Evolutionary conservation across 1,140 invertebrate species (phyloP), one percentile per base, ranked within the genome.

Genomic region (Macrotrachela quadricornifera): DNA sequence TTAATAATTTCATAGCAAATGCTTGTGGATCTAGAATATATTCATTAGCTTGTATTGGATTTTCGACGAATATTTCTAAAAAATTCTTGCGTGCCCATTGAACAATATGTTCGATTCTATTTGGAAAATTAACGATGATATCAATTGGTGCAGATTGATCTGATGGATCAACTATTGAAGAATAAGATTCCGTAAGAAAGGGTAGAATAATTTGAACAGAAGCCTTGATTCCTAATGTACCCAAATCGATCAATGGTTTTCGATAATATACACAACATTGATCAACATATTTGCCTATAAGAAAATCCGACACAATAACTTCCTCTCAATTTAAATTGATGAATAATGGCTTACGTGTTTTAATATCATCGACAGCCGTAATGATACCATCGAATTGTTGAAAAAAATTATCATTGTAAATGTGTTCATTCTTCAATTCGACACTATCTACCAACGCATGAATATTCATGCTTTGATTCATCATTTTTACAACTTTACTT

Each of bases 91-190:
- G 73, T 0, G 91, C 92, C 92, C 92, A 99, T 67, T 91, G 91
- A 49, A 97, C 68, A 14, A 91, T 96, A 65, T 99, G 92, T 70
- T 97, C 90, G 64, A 99, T 97, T 13, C 88, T 85, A 71, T 96
- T 95, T 1, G 92, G 92, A 73, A 97, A 97, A 70, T 97, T 96
- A 68, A 95, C 96, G 49, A 99, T 71, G 0, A 92, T 99, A 68
- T 92, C 97, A 59, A 96, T 92, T 0, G 92, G 92, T 65, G 96
- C 96, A 60, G 83, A 87, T 69, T 94, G 95, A 68, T 97, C 92
- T 10, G 91, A 90, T 0, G 91, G 92, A 73, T 97, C 91, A 70
- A 95, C 87, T 2, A 87, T 92, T 1, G 90, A 94, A 62, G 85
- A 88, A 71, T 96, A 96, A 0, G 85, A 90, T 70, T 95, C 90